Conservation (phyloP, 53 echinoderm and acorn worm genomes). For the Glandiceps talaboti region DNA sequence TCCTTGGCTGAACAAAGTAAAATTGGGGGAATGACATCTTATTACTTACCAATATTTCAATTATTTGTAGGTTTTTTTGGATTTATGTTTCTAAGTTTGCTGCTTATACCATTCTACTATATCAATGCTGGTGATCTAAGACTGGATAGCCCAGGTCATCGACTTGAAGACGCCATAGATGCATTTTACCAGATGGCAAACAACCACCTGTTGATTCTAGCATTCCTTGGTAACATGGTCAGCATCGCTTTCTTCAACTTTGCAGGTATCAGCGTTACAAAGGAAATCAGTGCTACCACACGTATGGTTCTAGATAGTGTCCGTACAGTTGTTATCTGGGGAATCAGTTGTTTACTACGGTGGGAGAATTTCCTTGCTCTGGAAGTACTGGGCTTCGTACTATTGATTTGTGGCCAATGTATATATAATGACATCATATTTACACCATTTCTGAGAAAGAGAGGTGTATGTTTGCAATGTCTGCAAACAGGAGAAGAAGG, state of each 20-base stretch:
- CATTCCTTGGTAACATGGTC: conserved; percentile 47
- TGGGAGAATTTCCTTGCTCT: conserved; percentile 41
- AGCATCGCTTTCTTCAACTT: conserved; percentile 89
- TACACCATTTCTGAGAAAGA: conserved; percentile 24
- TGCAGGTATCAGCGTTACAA: conserved; percentile 75
- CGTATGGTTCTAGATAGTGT: conserved; percentile 80
- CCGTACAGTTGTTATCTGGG: conserved; percentile 64
- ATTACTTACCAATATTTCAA: no score
- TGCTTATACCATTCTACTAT: conserved; percentile 63
- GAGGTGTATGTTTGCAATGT: neutral
- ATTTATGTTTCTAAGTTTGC: conserved; percentile 30
- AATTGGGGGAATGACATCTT: no score
- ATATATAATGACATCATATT: conserved; percentile 59
- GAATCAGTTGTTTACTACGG: conserved; percentile 26
- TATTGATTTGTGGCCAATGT: conserved; percentile 49
- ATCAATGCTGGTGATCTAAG: conserved; percentile 42
- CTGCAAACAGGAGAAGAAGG: no score
- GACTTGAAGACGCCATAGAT: conserved; percentile 56
- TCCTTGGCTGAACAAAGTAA: no score
- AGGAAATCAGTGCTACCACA: conserved; percentile 76
- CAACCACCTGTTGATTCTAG: conserved; percentile 36
- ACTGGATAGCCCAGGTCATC: conserved; percentile 23
- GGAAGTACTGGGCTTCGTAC: conserved; percentile 36
- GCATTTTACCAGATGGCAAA: conserved; percentile 42
- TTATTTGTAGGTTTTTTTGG: conserved; percentile 58